phyloP scores from a whole-genome alignment of 2,888 invertebrate species.

The Zygaena filipendulae region DNA sequence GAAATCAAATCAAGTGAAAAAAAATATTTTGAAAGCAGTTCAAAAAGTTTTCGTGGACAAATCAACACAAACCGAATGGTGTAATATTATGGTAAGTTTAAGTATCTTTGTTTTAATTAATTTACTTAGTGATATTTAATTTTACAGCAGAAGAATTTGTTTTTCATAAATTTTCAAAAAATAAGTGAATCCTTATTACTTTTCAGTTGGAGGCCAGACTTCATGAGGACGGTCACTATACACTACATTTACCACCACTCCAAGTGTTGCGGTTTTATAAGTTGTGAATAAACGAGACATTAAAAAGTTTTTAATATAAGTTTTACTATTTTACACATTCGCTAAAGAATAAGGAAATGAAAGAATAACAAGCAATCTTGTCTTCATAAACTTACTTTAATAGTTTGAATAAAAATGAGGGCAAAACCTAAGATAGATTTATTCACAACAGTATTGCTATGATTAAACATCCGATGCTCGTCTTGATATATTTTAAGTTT shows the following conservation, averaged over 20 bases:
- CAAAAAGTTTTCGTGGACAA: no score
- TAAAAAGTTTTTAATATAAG: conserved; percentile 12
- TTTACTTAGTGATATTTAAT: conserved; percentile 1
- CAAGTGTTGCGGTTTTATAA: conserved; percentile 26
- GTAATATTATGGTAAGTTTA: conserved; percentile 32
- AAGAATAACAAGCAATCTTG: no score
- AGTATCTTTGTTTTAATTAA: not conserved
- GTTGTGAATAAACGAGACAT: not conserved
- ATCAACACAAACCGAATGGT: conserved; percentile 41
- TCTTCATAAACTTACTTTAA: no score
- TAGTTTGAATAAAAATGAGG: not conserved
- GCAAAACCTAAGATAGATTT: no score
- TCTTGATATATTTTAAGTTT: conserved; percentile 32
- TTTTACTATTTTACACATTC: conserved; percentile 5
- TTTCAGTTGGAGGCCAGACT: conserved; percentile 43
- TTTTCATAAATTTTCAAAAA: not conserved
- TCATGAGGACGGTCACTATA: conserved; percentile 33
- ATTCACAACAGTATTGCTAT: no score
- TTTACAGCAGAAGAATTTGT: no score
- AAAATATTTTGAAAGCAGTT: conserved; percentile 11
- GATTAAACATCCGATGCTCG: conserved; percentile 11
- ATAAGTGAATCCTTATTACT: conserved; percentile 5
- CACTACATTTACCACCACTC: conserved; percentile 42
- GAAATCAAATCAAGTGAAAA: no score
- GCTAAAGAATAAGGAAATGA: no score